Evolutionary conservation across 2,113 vertebrate genomes (phyloP).

Genomic region (Dromiciops gliroides): DNA sequence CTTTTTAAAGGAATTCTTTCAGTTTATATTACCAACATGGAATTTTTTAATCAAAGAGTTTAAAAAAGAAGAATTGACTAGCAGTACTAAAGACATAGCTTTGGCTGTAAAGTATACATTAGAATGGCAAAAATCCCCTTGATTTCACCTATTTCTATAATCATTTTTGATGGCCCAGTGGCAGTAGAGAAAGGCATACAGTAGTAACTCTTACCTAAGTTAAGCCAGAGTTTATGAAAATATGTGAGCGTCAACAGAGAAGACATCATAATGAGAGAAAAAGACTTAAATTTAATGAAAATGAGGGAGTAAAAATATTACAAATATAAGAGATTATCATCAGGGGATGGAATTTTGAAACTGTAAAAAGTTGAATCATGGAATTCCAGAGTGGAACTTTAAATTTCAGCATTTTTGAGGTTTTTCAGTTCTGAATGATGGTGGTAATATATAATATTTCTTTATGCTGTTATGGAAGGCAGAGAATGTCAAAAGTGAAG

Average conservation of each 20-base stretch:
- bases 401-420: background rate
- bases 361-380: background rate
- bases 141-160: no score
- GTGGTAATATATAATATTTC: no score
- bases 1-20: background rate
- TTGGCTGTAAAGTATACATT: no score
- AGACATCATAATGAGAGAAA: no score
- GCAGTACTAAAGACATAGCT: no score
- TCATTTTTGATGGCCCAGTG: no score
- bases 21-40: background rate
- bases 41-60: background rate
- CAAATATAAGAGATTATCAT: background rate
- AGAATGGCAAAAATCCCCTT: no score
- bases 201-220: background rate
- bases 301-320: background rate
- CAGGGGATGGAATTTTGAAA: background rate
- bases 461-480: background rate
- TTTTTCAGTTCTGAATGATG: background rate
- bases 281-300: background rate
- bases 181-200: background rate
- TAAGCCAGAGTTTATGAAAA: background rate
- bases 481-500: background rate
- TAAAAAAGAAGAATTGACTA: no score
- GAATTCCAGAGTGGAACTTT: background rate
- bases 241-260: background rate